Base-by-base conservation (phyloP, 2,113 vertebrate species). In the Jacana jacana region DNA sequence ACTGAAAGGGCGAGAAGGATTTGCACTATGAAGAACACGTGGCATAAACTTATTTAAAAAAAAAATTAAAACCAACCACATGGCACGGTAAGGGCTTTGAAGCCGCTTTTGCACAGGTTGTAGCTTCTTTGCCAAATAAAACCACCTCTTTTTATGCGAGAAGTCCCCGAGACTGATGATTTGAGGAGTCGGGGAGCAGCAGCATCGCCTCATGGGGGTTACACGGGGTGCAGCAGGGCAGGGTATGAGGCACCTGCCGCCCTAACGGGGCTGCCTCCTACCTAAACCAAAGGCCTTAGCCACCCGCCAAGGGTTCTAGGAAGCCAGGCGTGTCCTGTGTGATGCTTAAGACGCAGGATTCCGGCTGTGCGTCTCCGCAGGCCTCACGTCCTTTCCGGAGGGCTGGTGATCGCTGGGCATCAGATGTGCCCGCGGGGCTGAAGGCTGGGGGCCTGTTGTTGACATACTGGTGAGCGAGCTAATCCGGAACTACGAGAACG, bases 341-440 rank as follows among this genome's bases (percentile, higher is more conserved):
- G 18, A 16, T 0, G 3, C 13, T 23, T 35, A 3, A 28, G 40
- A 12, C 7, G 1, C 11, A 0, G 9, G 15, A 1, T 14, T 27
- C 68, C 46, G 30, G n/a, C 39, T 31, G 19, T 4, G 24, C 22
- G 3, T 12, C 71, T 15, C 64, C 1, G 0, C 5, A 33, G 42
- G 55, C 10, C 33, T 39, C 11, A 0, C 2, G 2, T 33, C 22
- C 25, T 48, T 35, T 48, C 9, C 5, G 57, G n/a, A 30, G 15
- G 1, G 3, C 27, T 19, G 35, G 2, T 3, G 10, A 60, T 25
- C n/a, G 4, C 35, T 0, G 12, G 13, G 17, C 7, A 2, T 7
- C 65, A n/a, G 4, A 31, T 3, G 24, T 3, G 0, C 2, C 60
- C 3, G 2, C 5, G 54, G 54, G 27, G 28, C 33, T 55, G 28